These are phyloP conservation scores for Eulemur rubriventer DNA, from an alignment of 2,797 vertebrate genomes.

Conservation along the genomic window DNA sequence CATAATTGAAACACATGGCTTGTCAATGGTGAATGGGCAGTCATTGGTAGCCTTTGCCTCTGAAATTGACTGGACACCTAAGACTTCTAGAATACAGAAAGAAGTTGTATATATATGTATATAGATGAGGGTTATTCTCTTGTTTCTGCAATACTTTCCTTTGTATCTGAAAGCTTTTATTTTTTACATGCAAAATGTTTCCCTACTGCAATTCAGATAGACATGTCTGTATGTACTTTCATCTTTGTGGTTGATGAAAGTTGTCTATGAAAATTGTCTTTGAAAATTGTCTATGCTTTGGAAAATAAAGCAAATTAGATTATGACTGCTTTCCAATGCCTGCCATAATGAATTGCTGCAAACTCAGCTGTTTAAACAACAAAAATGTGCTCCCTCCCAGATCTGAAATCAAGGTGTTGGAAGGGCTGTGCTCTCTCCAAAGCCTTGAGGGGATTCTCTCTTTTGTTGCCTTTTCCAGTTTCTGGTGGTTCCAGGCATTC, in stretches of 20 bases:
- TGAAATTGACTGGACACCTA: background rate
- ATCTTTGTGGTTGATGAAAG: background rate
- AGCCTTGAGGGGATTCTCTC: background rate
- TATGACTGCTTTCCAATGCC: background rate
- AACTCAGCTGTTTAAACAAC: background rate
- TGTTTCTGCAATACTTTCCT: background rate
- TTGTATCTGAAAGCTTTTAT: background rate
- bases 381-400: background rate
- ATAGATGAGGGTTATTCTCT: background rate
- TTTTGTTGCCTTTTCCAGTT: background rate
- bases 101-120: background rate
- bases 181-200: background rate
- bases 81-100: background rate
- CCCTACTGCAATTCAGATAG: background rate
- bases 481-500: background rate
- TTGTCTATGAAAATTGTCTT: background rate
- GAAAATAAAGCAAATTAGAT: background rate
- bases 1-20: background rate
- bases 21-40: background rate
- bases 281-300: background rate
- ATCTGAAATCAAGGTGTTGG: background rate
- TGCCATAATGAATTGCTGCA: background rate
- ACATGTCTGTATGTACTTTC: background rate
- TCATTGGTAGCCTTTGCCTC: background rate
- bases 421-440: background rate